Evolutionary conservation across 2,113 vertebrate species (phyloP), one percentile per base, ranked within the genome.

Genomic region (Pogonocichla stellata): DNA sequence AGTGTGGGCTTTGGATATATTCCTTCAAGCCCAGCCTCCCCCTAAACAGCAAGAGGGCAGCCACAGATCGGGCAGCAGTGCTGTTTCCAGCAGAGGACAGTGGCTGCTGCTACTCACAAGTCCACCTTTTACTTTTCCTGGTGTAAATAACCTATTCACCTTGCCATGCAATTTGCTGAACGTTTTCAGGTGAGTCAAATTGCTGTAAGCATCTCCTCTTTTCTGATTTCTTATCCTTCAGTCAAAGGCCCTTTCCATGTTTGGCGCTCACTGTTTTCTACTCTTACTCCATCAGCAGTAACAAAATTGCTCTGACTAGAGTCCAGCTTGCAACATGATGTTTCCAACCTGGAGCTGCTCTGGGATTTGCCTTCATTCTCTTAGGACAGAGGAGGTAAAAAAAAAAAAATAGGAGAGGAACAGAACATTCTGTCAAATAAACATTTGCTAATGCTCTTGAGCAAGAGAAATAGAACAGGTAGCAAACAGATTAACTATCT

Each of bases 401-500:
- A 45, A 25, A 36, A 45, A 47, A 45, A 43, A 38, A 18, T 23
- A 26, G 2, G 22, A 77, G 20, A 91, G 42, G 79, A 86, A 91
- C 62, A 82, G 96, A 89, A 95, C 58, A 48, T 89, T 67, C 89
- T 33, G 67, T 92, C 70, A 77, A 66, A 89, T 51, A 95, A 91
- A 93, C 67, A 92, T 83, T 93, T 95, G 81, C 74, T 83, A 69
- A 89, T 3, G 3, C 58, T 94, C 74, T 95, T 91, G 78, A 88
- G 94, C 80, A 94, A 94, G 72, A 93, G 50, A 88, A 83, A 75
- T 34, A 42, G 43, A 91, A 79, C 60, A 82, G 78, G 65, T 36
- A 86, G 56, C 34, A 88, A 94, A 79, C n/a, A 86, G 82, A 92
- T 93, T 85, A 88, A 93, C 73, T 80, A 84, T 84, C 77, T 95